phyloP scores from a whole-genome alignment of 1,140 invertebrate genomes.

The Popillia japonica region DNA sequence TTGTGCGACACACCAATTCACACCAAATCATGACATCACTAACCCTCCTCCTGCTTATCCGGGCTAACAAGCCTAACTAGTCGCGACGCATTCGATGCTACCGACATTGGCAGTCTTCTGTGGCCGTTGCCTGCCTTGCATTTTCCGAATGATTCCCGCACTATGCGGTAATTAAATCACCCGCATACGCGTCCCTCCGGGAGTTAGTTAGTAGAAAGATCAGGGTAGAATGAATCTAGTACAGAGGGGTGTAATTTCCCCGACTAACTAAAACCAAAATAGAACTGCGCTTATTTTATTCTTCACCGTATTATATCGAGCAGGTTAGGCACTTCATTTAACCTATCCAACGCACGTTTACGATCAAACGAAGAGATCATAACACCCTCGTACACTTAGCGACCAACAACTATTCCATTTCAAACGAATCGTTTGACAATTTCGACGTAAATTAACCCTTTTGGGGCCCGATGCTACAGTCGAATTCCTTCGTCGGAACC shows the following conservation, averaged over 20 bases:
- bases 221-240: too few relatives aligned
- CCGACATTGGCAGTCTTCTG: not conserved
- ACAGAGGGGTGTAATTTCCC: too few relatives aligned
- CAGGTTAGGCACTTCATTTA: too few relatives aligned
- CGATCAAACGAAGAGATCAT: too few relatives aligned
- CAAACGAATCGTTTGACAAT: constrained; percentile 14
- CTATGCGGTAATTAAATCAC: not conserved
- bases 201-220: not conserved
- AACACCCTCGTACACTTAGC: not conserved
- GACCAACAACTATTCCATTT: not conserved
- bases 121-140: not conserved
- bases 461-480: not conserved
- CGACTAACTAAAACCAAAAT: too few relatives aligned
- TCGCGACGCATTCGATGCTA: not conserved
- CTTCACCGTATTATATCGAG: too few relatives aligned
- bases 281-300: too few relatives aligned
- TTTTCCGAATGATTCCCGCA: not conserved
- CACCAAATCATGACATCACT: not conserved
- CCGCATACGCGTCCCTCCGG: not conserved
- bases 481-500: not conserved
- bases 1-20: not conserved
- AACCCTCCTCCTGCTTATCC: not conserved
- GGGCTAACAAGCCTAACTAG: not conserved
- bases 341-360: too few relatives aligned
- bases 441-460: constrained; percentile 9